Percentiles rank a stretch among this genome's conserved stretches.
Evolutionary conservation across 2,797 vertebrate genomes (phyloP).

Genomic region (Typhlichthys eigenmanni): DNA sequence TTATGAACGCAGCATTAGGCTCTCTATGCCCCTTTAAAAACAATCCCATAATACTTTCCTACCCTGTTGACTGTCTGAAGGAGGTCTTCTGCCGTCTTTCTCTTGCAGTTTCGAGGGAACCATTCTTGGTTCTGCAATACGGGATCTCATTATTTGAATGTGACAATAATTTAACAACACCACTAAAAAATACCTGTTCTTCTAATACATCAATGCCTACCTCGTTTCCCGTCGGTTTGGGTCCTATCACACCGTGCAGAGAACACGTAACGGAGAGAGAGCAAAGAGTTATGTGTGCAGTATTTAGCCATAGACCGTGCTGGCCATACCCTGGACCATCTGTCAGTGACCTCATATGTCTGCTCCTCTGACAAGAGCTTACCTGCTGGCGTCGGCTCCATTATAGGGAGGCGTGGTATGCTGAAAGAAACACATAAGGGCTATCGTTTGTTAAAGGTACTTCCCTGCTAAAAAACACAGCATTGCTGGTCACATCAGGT

Average conservation of each 20-base stretch:
- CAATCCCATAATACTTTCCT: conserved; percentile 10
- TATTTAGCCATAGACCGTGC: conserved; percentile 3
- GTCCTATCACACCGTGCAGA: conserved; percentile 30
- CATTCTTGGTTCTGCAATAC: conserved; percentile 68
- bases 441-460: background rate
- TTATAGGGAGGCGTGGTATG: conserved; percentile 31
- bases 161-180: background rate
- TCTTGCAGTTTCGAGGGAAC: conserved; percentile 77
- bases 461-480: no score
- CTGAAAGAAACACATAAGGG: conserved; percentile 46
- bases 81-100: conserved; percentile 72
- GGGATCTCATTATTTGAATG: background rate
- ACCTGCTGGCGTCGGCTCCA: conserved; percentile 52
- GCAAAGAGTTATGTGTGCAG: conserved; percentile 2
- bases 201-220: conserved; percentile 30
- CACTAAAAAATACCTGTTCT: background rate
- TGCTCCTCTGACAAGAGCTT: conserved; percentile 28
- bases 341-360: no score
- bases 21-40: background rate
- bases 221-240: conserved; percentile 52
- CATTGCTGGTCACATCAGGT: no score
- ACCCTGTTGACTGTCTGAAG: conserved; percentile 75
- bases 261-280: conserved; percentile 40
- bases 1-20: no score
- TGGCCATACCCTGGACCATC: no score